A percentile compares a stretch with the other conserved stretches of the same genome.
These are phyloP conservation scores for Sebastes melanostomus DNA, from an alignment of 2,797 vertebrate species.

Conservation along the genomic window DNA sequence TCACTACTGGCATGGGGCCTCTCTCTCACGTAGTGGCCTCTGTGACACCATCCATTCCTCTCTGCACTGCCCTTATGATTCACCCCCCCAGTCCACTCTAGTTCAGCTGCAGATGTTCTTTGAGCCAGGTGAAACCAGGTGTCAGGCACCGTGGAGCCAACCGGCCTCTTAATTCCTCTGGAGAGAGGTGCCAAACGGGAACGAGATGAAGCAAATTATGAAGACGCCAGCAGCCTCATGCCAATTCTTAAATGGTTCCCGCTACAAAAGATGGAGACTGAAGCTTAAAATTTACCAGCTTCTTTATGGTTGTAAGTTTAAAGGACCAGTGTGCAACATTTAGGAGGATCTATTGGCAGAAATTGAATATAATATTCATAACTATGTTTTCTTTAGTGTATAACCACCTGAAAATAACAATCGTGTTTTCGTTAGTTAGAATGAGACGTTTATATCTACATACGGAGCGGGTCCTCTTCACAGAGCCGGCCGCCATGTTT, in stretches of 20 bases:
- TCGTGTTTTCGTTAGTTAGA: rapidly evolving
- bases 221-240: constrained; percentile 2
- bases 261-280: not conserved
- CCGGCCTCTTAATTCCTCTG: constrained; percentile 5
- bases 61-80: not conserved
- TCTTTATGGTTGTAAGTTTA: not conserved
- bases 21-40: not conserved
- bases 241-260: constrained; percentile 11
- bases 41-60: not conserved
- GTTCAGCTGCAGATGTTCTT: not conserved
- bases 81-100: not conserved
- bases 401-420: too few relatives aligned
- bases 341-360: too few relatives aligned
- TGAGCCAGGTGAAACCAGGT: constrained; percentile 12
- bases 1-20: not conserved
- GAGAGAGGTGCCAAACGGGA: constrained; percentile 9
- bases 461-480: too few relatives aligned
- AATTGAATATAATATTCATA: too few relatives aligned
- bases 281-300: not conserved
- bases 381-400: too few relatives aligned
- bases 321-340: too few relatives aligned
- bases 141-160: not conserved
- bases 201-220: constrained; percentile 22
- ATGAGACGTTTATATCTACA: too few relatives aligned
- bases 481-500: too few relatives aligned